Evolutionary conservation across 2,888 invertebrate species (phyloP).

Genomic region (Euspilapteryx auroguttella): DNA sequence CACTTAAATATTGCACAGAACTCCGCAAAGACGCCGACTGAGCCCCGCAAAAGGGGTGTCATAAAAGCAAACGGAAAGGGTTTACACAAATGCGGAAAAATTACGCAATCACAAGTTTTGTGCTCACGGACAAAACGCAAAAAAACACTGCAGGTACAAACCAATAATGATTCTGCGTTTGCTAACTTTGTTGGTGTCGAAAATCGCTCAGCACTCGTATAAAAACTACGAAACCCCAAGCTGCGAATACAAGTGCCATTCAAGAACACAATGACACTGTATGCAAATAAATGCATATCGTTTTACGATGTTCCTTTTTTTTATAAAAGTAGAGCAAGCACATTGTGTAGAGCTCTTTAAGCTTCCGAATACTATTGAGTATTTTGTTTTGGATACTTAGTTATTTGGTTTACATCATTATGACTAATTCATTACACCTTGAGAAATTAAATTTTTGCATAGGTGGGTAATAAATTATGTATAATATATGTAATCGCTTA

Average conservation of each 20-base stretch:
- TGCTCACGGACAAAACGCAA: slow-evolving; percentile 19
- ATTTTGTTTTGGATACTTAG: too few relatives aligned
- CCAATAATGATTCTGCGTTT: too few relatives aligned
- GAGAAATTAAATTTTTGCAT: too few relatives aligned
- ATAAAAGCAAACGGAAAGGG: slow-evolving; percentile 59
- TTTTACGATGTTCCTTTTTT: slow-evolving; percentile 23
- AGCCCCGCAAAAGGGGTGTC: slow-evolving; percentile 29
- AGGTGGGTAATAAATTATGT: too few relatives aligned
- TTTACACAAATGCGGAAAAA: slow-evolving; percentile 54
- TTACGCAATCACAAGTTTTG: slow-evolving; percentile 53
- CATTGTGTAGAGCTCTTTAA: slow-evolving; percentile 16
- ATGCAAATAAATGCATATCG: slow-evolving; percentile 48
- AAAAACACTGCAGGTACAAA: slow-evolving; percentile 51
- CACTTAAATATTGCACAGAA: slow-evolving; percentile 44
- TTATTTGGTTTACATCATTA: too few relatives aligned
- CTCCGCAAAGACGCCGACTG: slow-evolving; percentile 33
- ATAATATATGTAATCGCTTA: too few relatives aligned
- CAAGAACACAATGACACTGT: slow-evolving; percentile 24
- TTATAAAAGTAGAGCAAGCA: slow-evolving; percentile 21
- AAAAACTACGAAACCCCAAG: slow-evolving; percentile 13
- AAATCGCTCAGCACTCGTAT: slow-evolving; percentile 11
- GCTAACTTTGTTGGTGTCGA: slow-evolving; percentile 20
- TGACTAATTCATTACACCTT: too few relatives aligned
- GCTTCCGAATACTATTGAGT: slow-evolving; percentile 40
- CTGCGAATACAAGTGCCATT: slow-evolving; percentile 31